A percentile compares a stretch with the other conserved stretches of the same genome.
phyloP scores from a whole-genome alignment of 2,888 invertebrate genomes.

The Megaustenia siamemsis region DNA sequence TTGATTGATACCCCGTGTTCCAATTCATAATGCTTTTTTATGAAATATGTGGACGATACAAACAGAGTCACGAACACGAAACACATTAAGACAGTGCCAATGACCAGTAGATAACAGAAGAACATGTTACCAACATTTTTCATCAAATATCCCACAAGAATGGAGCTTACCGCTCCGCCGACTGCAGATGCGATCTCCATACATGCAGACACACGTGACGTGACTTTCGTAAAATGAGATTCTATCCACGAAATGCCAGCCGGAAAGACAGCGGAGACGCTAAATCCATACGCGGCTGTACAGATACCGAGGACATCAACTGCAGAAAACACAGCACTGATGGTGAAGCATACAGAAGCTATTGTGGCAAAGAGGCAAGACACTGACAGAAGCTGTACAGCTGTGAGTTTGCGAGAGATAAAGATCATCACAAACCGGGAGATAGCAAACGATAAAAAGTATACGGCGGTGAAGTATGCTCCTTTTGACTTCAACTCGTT shows the following conservation, averaged over 20 bases:
- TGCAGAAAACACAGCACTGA: constrained; percentile 15
- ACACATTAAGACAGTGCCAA: constrained; percentile 63
- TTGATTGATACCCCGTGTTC: not conserved
- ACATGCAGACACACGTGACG: constrained; percentile 77
- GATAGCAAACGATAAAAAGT: constrained; percentile 80
- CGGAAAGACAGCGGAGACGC: constrained; percentile 80
- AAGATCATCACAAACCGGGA: constrained; percentile 77
- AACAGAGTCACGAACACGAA: constrained; percentile 62
- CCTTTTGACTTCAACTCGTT: constrained; percentile 72
- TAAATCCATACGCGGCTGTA: constrained; percentile 70
- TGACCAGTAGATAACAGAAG: constrained; percentile 74
- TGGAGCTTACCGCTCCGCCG: constrained; percentile 78
- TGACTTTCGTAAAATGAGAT: constrained; percentile 75
- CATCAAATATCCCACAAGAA: constrained; percentile 75
- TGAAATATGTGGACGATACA: not conserved
- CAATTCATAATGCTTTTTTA: constrained; percentile 33
- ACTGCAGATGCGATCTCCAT: constrained; percentile 77
- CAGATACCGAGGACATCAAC: constrained; percentile 59
- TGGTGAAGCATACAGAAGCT: constrained; percentile 17
- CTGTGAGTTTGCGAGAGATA: constrained; percentile 73
- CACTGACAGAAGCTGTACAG: constrained; percentile 61
- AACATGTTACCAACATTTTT: constrained; percentile 71
- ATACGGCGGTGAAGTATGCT: constrained; percentile 76
- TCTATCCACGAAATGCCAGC: constrained; percentile 79
- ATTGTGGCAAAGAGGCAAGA: constrained; percentile 25